Percentiles rank a stretch among this genome's conserved stretches.
Conservation (phyloP, 2,888 invertebrate species). For the Lamellibrachia satsuma region DNA sequence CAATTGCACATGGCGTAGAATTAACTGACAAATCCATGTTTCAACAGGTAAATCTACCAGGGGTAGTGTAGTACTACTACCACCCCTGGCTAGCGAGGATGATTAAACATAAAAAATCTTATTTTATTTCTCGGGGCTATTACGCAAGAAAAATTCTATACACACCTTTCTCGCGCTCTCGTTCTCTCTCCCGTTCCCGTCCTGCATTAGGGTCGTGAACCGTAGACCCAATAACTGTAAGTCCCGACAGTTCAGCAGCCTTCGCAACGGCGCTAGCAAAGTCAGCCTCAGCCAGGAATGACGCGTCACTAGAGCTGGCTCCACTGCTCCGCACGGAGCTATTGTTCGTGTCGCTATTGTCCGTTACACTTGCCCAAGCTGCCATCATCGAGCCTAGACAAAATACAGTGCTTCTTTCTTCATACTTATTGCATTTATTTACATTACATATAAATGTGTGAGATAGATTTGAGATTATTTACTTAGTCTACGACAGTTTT, state of each 20-base stretch:
- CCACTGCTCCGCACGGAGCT: slow-evolving; percentile 46
- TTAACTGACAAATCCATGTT: no score
- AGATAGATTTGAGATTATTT: no score
- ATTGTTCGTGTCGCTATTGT: slow-evolving; percentile 45
- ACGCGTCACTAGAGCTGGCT: slow-evolving; percentile 63
- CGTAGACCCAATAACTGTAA: slow-evolving; percentile 64
- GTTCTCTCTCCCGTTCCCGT: slow-evolving; percentile 22
- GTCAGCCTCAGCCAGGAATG: slow-evolving; percentile 66
- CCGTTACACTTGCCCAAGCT: slow-evolving; percentile 56
- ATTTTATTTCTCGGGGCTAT: not conserved
- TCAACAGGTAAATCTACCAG: no score
- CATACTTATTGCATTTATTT: no score
- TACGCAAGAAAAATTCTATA: not conserved
- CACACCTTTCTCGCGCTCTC: slow-evolving; percentile 33
- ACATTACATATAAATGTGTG: no score
- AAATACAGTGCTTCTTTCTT: not conserved
- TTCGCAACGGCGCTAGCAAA: slow-evolving; percentile 66
- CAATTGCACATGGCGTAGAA: no score
- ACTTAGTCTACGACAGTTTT: no score
- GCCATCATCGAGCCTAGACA: slow-evolving; percentile 50
- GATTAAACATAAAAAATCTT: not conserved
- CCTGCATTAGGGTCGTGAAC: slow-evolving; percentile 51
- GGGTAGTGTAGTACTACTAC: no score
- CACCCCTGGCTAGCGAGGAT: not conserved
- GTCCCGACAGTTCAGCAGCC: slow-evolving; percentile 65